Conservation (phyloP, 1,140 invertebrate genomes). For the Propsilocerus akamusi region DNA sequence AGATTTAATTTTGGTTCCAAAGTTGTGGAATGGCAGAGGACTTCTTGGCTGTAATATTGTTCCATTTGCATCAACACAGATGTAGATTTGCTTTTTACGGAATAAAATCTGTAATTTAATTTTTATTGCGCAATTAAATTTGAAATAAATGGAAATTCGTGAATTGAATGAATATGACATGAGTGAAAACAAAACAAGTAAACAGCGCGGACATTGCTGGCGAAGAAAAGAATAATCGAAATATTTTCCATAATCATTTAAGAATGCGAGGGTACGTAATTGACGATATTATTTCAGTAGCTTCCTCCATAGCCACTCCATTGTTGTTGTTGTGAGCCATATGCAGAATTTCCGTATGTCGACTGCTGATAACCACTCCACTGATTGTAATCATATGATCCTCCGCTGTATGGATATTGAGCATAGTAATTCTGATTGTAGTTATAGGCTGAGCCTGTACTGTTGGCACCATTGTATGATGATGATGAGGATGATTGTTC, state of each 20-base stretch:
- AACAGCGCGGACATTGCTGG: too few species aligned
- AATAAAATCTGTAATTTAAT: neutral
- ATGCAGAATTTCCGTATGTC: neutral
- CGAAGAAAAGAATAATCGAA: too few species aligned
- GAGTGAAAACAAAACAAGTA: too few species aligned
- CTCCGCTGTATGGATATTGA: slow-evolving; percentile 4
- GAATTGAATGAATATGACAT: too few species aligned
- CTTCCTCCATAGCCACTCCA: too few species aligned
- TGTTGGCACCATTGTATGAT: neutral
- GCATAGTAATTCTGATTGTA: neutral
- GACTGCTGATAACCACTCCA: neutral
- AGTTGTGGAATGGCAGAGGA: too few species aligned
- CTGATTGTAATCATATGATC: neutral
- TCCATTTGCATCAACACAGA: slow-evolving; percentile 6
- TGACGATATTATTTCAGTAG: too few species aligned
- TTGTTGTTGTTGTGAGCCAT: too few species aligned
- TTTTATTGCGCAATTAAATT: too few species aligned
- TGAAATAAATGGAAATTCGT: too few species aligned
- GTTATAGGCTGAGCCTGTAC: neutral
- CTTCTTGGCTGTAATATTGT: slow-evolving; percentile 59
- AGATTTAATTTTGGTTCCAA: slow-evolving; percentile 29
- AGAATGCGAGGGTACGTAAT: too few species aligned
- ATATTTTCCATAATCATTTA: too few species aligned
- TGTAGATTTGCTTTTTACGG: neutral
- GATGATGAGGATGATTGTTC: neutral